These are phyloP conservation scores for Pomatorhinus ruficollis DNA, from an alignment of 2,113 vertebrate species.

Conservation along the genomic window DNA sequence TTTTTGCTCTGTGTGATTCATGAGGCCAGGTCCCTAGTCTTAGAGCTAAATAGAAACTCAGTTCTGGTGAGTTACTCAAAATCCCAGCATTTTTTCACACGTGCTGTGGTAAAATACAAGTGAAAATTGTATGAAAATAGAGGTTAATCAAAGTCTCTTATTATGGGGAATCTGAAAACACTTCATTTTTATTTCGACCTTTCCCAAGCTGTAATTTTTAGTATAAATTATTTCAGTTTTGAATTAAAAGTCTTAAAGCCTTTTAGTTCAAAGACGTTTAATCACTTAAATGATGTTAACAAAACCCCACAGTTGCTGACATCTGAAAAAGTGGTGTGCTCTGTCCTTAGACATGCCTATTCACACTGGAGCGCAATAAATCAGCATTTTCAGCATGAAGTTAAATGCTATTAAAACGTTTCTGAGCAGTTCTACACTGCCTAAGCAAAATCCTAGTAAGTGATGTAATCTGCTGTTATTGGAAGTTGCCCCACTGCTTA, in stretches of 20 bases:
- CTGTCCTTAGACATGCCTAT: background rate
- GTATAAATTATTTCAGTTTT: background rate
- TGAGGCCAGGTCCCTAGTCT: background rate
- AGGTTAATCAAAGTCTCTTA: background rate
- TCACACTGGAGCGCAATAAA: background rate
- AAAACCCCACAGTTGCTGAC: background rate
- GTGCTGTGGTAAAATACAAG: background rate
- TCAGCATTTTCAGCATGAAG: constrained; percentile 3
- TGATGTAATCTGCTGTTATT: background rate
- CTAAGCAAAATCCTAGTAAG: background rate
- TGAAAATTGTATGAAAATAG: background rate
- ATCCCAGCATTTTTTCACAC: background rate
- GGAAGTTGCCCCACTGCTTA: background rate
- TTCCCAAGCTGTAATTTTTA: background rate
- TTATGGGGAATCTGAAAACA: background rate
- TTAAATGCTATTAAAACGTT: background rate
- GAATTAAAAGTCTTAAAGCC: background rate
- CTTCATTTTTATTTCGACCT: background rate
- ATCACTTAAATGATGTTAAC: background rate
- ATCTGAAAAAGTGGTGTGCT: background rate
- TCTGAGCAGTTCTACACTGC: background rate
- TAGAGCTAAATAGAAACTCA: background rate
- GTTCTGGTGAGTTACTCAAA: background rate
- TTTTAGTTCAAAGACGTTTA: background rate
- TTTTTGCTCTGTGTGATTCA: constrained; percentile 21